Evolutionary conservation across 1,140 invertebrate genomes (phyloP).

Genomic region (Euwallacea fornicatus): DNA sequence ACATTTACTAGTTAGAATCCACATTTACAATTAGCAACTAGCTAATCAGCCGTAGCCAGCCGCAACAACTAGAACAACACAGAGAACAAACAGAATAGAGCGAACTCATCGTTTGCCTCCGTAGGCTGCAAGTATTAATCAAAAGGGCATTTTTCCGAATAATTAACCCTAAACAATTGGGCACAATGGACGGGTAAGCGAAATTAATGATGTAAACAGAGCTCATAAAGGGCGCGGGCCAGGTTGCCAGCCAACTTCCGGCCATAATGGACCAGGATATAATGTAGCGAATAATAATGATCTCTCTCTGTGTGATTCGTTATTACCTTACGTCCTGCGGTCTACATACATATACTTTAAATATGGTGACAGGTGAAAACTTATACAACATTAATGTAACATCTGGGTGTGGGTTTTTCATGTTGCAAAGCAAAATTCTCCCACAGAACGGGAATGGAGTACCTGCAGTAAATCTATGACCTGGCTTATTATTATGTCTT

Average conservation of each 20-base stretch:
- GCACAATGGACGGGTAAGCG: conserved; percentile 28
- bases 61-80: conserved; percentile 13
- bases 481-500: too few relatives aligned
- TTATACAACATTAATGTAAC: too few relatives aligned
- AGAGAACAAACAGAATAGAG: conserved; percentile 8
- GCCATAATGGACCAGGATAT: conserved; percentile 33
- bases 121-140: conserved; percentile 21
- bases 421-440: too few relatives aligned
- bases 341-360: too few relatives aligned
- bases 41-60: neutral
- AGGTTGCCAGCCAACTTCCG: conserved; percentile 33
- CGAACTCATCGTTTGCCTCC: conserved; percentile 7
- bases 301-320: neutral
- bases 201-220: conserved; percentile 35
- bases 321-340: too few relatives aligned
- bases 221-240: conserved; percentile 32
- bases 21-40: too few relatives aligned
- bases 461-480: too few relatives aligned
- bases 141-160: conserved; percentile 38
- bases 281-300: conserved; percentile 30
- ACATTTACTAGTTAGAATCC: too few relatives aligned
- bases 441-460: too few relatives aligned
- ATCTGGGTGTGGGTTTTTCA: too few relatives aligned
- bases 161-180: conserved; percentile 35
- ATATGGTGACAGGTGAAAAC: too few relatives aligned